These are phyloP conservation scores for Heliangelus exortis DNA, from an alignment of 2,797 vertebrate genomes.

Conservation along the genomic window DNA sequence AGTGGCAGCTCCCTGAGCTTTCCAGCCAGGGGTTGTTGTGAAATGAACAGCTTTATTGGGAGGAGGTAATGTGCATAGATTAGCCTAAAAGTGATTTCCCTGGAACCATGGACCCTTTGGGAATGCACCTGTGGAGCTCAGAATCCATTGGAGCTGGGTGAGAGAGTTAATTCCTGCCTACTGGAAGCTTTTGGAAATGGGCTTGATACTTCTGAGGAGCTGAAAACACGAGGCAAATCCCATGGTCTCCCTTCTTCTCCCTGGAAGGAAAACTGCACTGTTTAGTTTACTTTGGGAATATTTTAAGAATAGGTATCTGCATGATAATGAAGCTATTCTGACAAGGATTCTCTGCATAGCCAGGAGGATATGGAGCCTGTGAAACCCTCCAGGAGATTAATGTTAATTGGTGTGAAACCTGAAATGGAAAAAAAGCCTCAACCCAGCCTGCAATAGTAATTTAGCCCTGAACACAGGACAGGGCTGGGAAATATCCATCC, in stretches of 20 bases:
- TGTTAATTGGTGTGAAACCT: not conserved
- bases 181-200: not conserved
- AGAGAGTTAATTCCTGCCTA: not conserved
- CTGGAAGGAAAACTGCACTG: not conserved
- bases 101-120: too few species aligned
- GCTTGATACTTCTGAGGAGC: not conserved
- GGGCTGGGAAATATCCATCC: not conserved
- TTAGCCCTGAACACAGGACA: not conserved
- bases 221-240: not conserved
- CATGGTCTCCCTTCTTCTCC: not conserved
- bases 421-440: not conserved
- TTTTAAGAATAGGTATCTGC: not conserved
- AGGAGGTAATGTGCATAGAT: not conserved
- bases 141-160: not conserved
- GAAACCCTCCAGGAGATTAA: not conserved
- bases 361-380: not conserved
- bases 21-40: not conserved
- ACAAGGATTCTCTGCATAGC: not conserved
- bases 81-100: not conserved
- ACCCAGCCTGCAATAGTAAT: not conserved
- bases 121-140: too few species aligned
- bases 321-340: not conserved
- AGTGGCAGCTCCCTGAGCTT: not conserved
- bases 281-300: not conserved
- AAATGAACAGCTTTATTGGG: not conserved